Evolutionary conservation across 2,888 invertebrate species (phyloP).

Genomic region (Rotaria magnacalcarata): DNA sequence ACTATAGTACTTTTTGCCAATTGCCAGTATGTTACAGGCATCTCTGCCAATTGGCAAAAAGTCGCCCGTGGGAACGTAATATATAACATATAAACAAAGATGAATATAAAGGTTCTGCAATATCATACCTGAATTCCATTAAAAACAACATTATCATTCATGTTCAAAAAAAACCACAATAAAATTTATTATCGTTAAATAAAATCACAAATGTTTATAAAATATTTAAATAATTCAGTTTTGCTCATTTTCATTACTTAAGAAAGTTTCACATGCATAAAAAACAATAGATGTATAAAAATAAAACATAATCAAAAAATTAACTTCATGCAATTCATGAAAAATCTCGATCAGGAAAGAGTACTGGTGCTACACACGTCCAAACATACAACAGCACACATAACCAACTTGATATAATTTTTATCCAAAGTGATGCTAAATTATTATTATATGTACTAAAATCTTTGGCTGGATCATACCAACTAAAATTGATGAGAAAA

Average conservation of each 20-base stretch:
- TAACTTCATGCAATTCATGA: not conserved
- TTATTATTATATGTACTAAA: slow-evolving; percentile 70
- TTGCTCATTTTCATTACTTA: not conserved
- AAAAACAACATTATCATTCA: not conserved
- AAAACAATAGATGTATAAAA: not conserved
- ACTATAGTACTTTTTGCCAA: too few relatives aligned
- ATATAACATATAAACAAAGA: too few relatives aligned
- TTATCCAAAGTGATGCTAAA: slow-evolving; percentile 93
- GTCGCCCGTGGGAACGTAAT: too few relatives aligned
- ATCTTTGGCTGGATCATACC: slow-evolving; percentile 61
- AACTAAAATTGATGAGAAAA: not conserved
- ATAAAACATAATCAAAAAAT: not conserved
- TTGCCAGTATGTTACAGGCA: too few relatives aligned
- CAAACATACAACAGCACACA: slow-evolving; percentile 84
- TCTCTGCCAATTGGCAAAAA: too few relatives aligned
- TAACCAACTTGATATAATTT: slow-evolving; percentile 91
- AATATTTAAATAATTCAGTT: not conserved
- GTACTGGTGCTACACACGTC: slow-evolving; percentile 63
- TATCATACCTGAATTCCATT: not conserved
- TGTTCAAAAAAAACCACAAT: not conserved
- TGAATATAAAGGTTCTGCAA: not conserved
- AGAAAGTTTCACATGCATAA: not conserved
- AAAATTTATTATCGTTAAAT: not conserved
- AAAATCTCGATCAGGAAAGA: slow-evolving; percentile 43
- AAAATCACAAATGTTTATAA: not conserved